A percentile compares a stretch with the other conserved stretches of the same genome.
Conservation (phyloP, 2,888 invertebrate genomes). For the Rhynchonema sp. region DNA sequence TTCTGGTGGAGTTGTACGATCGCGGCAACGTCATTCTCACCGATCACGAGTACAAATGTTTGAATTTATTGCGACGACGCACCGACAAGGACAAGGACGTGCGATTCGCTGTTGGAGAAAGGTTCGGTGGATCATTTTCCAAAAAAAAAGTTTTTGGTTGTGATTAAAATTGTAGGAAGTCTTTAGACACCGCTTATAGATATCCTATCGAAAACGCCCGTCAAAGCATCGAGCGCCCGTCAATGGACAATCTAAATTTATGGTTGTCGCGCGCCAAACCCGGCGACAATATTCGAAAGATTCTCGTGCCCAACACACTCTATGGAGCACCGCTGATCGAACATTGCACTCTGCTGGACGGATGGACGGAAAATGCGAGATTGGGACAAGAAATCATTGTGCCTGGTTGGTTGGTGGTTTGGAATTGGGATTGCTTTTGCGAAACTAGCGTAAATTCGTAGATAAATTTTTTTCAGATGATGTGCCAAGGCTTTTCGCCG, state of each 20-base stretch:
- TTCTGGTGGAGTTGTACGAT: constrained; percentile 84
- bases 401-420: no score
- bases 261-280: constrained; percentile 3
- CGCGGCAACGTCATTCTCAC: constrained; percentile 73
- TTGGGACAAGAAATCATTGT: constrained; percentile 35
- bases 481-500: neutral
- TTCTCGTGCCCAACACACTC: constrained; percentile 30
- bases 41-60: constrained; percentile 65
- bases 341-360: constrained; percentile 55
- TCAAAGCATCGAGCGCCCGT: constrained; percentile 22
- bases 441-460: no score
- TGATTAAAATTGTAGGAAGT: neutral
- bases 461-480: no score
- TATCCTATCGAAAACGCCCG: constrained; percentile 53
- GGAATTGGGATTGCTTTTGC: no score
- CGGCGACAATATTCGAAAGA: constrained; percentile 5
- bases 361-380: constrained; percentile 40
- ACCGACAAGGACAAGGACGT: constrained; percentile 58
- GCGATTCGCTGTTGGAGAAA: constrained; percentile 75
- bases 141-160: neutral
- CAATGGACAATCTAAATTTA: neutral
- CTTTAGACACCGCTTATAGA: constrained; percentile 5
- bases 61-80: constrained; percentile 33
- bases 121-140: constrained; percentile 39
- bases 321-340: constrained; percentile 79